Percentiles rank a stretch among this genome's conserved stretches.
Evolutionary conservation across 2,797 vertebrate genomes (phyloP).

Genomic region (Liasis olivaceus): DNA sequence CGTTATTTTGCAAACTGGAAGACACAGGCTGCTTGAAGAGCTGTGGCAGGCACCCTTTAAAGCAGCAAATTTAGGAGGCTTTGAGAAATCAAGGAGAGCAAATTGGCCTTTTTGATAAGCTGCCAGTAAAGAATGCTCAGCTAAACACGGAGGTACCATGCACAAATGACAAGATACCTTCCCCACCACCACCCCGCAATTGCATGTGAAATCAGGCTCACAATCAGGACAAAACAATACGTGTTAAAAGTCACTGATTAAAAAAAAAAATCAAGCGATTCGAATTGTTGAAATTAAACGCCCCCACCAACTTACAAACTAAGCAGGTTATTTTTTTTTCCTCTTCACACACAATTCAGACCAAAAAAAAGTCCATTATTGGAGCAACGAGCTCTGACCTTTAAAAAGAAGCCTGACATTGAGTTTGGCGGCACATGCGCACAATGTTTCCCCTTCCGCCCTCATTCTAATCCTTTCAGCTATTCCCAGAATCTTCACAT

Average conservation of each 20-base stretch:
- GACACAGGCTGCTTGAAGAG: background rate
- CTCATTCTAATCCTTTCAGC: background rate
- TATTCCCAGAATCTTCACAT: background rate
- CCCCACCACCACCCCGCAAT: background rate
- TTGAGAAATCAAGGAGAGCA: background rate
- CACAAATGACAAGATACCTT: background rate
- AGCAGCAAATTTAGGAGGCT: background rate
- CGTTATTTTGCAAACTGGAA: background rate
- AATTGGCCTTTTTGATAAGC: background rate
- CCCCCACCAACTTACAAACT: background rate
- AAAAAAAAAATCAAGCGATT: background rate
- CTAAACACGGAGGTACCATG: background rate
- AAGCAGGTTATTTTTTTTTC: background rate
- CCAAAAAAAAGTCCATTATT: background rate
- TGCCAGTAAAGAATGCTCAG: background rate
- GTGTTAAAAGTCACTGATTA: background rate
- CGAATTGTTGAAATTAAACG: background rate
- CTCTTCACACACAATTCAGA: background rate
- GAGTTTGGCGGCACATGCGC: conserved; percentile 13
- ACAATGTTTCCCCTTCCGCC: background rate
- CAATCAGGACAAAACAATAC: background rate
- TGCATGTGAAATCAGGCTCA: background rate
- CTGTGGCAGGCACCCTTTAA: background rate
- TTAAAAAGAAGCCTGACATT: conserved; percentile 60
- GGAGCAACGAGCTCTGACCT: conserved; percentile 63